Conservation (phyloP, 2,888 invertebrate genomes). For the Cheilosia urbana region DNA sequence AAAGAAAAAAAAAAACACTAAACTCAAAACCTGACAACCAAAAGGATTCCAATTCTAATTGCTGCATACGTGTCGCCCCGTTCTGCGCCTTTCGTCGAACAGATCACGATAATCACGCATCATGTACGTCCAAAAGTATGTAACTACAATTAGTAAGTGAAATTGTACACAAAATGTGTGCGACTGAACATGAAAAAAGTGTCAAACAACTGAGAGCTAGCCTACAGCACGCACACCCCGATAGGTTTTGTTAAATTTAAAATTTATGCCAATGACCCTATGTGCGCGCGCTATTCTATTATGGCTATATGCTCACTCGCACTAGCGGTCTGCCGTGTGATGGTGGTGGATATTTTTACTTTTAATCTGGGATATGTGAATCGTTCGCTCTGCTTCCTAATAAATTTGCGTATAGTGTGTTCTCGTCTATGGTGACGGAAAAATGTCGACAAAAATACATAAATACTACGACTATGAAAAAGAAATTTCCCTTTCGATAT, state of each 20-base stretch:
- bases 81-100: conserved; percentile 43
- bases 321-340: conserved; percentile 44
- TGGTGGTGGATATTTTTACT: conserved; percentile 74
- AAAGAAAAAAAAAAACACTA: neutral
- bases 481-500: conserved; percentile 2
- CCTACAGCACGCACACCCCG: conserved; percentile 38
- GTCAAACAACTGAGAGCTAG: conserved; percentile 50
- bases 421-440: conserved; percentile 47
- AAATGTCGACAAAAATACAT: conserved; percentile 45
- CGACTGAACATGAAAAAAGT: conserved; percentile 40
- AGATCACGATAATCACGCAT: conserved; percentile 63
- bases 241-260: conserved; percentile 77
- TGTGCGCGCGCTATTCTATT: conserved; percentile 69
- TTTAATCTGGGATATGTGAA: conserved; percentile 73
- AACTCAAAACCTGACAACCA: neutral
- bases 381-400: conserved; percentile 67
- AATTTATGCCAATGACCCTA: conserved; percentile 78
- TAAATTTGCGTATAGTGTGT: conserved; percentile 32
- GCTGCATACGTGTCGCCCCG: conserved; percentile 22
- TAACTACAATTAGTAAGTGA: conserved; percentile 72
- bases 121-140: conserved; percentile 65
- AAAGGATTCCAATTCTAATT: conserved; percentile 68
- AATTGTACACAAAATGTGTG: conserved; percentile 60
- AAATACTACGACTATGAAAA: neutral
- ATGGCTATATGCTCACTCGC: conserved; percentile 43